Evolutionary conservation across 1,140 invertebrate species (phyloP).

Genomic region (Eupristina koningsbergeri): DNA sequence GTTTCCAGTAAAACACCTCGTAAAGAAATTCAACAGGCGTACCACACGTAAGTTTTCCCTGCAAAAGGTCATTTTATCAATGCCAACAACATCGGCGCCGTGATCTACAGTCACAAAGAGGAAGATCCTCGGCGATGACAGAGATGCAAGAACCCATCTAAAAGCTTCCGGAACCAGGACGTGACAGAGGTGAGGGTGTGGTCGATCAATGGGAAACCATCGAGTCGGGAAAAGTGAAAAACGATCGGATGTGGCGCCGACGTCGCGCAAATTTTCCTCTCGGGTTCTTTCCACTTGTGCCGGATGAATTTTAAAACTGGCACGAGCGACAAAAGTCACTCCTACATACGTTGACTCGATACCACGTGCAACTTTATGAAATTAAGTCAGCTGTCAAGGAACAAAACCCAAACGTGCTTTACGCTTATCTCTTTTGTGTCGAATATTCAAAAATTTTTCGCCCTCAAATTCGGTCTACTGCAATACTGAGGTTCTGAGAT

Average conservation of each 20-base stretch:
- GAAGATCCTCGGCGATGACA: neutral
- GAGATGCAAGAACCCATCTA: slow-evolving; percentile 1
- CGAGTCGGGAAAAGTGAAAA: neutral
- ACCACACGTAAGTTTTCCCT: slow-evolving; percentile 15
- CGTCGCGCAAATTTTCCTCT: slow-evolving; percentile 11
- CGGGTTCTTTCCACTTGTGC: neutral
- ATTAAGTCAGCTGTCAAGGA: neutral
- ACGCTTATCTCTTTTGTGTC: neutral
- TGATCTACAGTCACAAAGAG: neutral
- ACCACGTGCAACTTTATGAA: neutral
- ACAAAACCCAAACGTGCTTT: neutral
- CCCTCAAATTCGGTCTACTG: too few relatives aligned
- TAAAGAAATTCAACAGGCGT: slow-evolving; percentile 17
- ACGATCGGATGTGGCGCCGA: neutral
- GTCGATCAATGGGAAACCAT: neutral
- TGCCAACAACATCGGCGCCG: neutral
- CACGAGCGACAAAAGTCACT: slow-evolving; percentile 20
- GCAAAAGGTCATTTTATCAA: neutral
- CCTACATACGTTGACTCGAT: neutral
- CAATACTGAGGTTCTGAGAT: neutral
- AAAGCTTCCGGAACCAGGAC: neutral
- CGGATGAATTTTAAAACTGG: slow-evolving; percentile 14
- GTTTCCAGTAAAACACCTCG: neutral
- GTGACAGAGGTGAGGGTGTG: neutral
- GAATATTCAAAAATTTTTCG: too few relatives aligned